phyloP scores from a whole-genome alignment of 1,140 invertebrate genomes.

The Diprion similis region DNA sequence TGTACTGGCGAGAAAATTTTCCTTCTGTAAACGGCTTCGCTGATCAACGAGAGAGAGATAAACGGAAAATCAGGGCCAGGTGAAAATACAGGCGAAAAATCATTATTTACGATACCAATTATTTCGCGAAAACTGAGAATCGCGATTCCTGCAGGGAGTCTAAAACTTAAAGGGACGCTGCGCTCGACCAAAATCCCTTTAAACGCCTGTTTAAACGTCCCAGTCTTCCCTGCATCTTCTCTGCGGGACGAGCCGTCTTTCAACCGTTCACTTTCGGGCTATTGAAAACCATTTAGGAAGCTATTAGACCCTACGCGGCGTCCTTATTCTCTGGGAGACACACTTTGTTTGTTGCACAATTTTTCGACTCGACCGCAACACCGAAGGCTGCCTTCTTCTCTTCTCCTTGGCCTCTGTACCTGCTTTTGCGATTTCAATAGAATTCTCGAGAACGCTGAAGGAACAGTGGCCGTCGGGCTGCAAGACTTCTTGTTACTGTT shows the following conservation, averaged over 20 bases:
- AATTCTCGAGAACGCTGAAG: not conserved
- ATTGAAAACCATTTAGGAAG: slow-evolving; percentile 37
- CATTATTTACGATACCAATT: too few species aligned
- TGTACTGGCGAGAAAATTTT: not conserved
- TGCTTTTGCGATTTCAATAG: too few species aligned
- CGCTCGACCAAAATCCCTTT: not conserved
- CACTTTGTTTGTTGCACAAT: slow-evolving; percentile 22
- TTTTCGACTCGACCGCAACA: slow-evolving; percentile 29
- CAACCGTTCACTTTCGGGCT: slow-evolving; percentile 17
- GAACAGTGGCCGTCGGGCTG: too few species aligned
- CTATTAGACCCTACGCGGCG: slow-evolving; percentile 26
- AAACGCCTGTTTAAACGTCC: too few species aligned
- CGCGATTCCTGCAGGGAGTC: not conserved
- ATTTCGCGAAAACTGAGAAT: not conserved
- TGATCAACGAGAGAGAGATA: not conserved
- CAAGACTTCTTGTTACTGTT: not conserved
- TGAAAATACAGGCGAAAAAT: too few species aligned
- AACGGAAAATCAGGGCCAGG: too few species aligned
- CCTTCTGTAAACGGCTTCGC: too few species aligned
- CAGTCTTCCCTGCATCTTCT: not conserved
- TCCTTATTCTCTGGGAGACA: not conserved
- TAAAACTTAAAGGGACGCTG: not conserved
- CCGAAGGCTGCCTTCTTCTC: not conserved
- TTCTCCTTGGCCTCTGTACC: not conserved
- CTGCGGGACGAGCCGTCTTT: not conserved